Base-by-base conservation (phyloP, 2,888 invertebrate species). In the Eucriotettix oculatus region DNA sequence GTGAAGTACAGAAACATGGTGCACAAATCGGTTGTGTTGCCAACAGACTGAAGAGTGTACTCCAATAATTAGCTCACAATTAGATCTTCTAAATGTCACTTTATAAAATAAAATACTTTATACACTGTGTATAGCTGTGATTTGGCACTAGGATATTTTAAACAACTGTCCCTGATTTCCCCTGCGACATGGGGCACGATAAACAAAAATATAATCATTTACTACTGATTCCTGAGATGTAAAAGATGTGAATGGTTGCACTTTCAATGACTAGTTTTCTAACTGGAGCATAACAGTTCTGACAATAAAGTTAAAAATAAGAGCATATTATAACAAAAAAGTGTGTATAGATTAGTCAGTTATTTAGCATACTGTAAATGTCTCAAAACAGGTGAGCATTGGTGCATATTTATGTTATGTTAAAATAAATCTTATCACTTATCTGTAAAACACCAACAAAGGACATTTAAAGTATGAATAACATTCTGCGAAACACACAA, bases 221-320 rank as follows among this genome's bases (percentile, higher is more conserved):
- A 61, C 64, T 64, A 64, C 60, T 62, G 61, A 63, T 64, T 63
- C 64, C 64, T 64, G 63, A 64, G 64, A 61, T 57, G 60, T 60
- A 61, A 62, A 57, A 63, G 60, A 60, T 64, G 59, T 60, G 54
- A 64, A 58, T 61, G 62, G 64, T 64, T 64, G 64, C 64, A 64
- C 64, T 62, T 64, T 59, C 48, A 60, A 62, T 62, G 64, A 64
- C 64, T 64, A 64, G 64, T 60, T 64, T 63, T 60, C 62, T 62
- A 64, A 59, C 57, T 54, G 59, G 62, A 62, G 54, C 52, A 58
- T 63, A 59, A 63, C 53, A 55, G 59, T 63, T 61, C 42, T 60
- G 60, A 60, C 54, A 48, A 42, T 59, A 53, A 57, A 55, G 56
- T 48, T 61, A 14, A 61, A 42, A 58, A 61, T 56, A 61, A 58